Conservation (phyloP, 1,140 invertebrate species). For the Leucophenga varia region DNA sequence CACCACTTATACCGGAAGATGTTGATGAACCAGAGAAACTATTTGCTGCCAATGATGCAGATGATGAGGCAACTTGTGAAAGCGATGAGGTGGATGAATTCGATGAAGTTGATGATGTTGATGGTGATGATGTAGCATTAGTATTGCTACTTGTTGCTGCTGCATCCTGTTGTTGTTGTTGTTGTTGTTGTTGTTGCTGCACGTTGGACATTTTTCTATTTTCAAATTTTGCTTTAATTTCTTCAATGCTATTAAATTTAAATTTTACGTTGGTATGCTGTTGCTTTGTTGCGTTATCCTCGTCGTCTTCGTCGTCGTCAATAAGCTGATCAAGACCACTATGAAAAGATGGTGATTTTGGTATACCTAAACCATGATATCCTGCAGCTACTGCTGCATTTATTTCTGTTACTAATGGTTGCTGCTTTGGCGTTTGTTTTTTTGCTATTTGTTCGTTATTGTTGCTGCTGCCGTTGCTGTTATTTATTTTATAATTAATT, state of each 20-base stretch:
- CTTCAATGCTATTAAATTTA: conserved; percentile 48
- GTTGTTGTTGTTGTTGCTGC: conserved; percentile 13
- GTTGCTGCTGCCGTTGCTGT: conserved; percentile 1
- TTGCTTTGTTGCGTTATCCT: conserved; percentile 7
- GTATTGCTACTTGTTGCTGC: conserved; percentile 11
- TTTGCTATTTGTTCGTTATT: not conserved
- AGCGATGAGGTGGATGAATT: conserved; percentile 42
- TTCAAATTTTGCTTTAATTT: conserved; percentile 49
- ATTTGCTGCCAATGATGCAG: conserved; percentile 25
- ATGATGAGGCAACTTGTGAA: conserved; percentile 33
- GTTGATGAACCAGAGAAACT: conserved; percentile 24
- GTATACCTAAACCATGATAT: conserved; percentile 63
- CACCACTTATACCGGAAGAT: conserved; percentile 34
- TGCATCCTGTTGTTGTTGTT: conserved; percentile 12
- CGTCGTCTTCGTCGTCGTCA: conserved; percentile 46
- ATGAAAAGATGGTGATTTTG: conserved; percentile 82
- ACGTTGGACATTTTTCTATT: conserved; percentile 38
- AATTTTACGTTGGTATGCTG: conserved; percentile 17
- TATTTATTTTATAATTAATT: too few species aligned
- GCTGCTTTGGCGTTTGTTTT: conserved; percentile 6
- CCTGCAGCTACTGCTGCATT: conserved; percentile 36
- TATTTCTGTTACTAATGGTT: conserved; percentile 3
- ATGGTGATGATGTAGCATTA: conserved; percentile 35
- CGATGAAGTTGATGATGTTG: conserved; percentile 44
- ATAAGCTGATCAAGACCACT: conserved; percentile 77